Evolutionary conservation across 1,140 invertebrate species (phyloP).

Genomic region (Trichoplusia ni): DNA sequence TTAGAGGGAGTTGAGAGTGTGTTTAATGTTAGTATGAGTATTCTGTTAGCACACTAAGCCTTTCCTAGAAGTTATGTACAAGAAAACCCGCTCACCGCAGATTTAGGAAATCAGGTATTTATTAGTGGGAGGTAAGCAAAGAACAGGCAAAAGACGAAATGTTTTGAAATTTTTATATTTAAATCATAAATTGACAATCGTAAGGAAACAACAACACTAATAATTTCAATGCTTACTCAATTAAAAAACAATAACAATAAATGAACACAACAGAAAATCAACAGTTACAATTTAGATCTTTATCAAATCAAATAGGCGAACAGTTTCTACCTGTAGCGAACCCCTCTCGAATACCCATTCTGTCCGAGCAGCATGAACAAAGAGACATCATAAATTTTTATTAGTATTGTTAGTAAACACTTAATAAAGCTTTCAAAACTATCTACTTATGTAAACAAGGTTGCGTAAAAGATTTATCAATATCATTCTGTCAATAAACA

Average conservation of each 20-base stretch:
- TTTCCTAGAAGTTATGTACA: slow-evolving; percentile 13
- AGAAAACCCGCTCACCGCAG: slow-evolving; percentile 13
- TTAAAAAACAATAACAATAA: slow-evolving; percentile 59
- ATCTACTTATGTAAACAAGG: slow-evolving; percentile 45
- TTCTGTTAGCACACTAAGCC: not conserved
- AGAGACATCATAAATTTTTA: slow-evolving; percentile 54
- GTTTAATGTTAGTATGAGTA: not conserved
- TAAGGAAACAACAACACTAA: slow-evolving; percentile 52
- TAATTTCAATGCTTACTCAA: slow-evolving; percentile 58
- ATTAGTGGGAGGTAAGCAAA: slow-evolving; percentile 41
- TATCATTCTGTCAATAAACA: slow-evolving; percentile 59
- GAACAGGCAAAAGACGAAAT: slow-evolving; percentile 60
- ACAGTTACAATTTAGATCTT: slow-evolving; percentile 43
- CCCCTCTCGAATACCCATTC: slow-evolving; percentile 74
- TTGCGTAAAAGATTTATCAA: slow-evolving; percentile 56
- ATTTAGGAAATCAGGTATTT: not conserved
- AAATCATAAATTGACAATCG: slow-evolving; percentile 66
- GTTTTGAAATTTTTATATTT: slow-evolving; percentile 63
- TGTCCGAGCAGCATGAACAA: slow-evolving; percentile 70
- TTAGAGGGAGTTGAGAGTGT: not conserved
- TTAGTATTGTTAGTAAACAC: slow-evolving; percentile 49
- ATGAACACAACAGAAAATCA: slow-evolving; percentile 54
- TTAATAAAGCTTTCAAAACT: slow-evolving; percentile 64
- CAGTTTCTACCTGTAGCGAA: slow-evolving; percentile 70
- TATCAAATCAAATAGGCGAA: slow-evolving; percentile 34